A percentile compares a stretch with the other conserved stretches of the same genome.
Evolutionary conservation across 1,140 invertebrate genomes (phyloP).

Genomic region (Campoletis sonorensis): DNA sequence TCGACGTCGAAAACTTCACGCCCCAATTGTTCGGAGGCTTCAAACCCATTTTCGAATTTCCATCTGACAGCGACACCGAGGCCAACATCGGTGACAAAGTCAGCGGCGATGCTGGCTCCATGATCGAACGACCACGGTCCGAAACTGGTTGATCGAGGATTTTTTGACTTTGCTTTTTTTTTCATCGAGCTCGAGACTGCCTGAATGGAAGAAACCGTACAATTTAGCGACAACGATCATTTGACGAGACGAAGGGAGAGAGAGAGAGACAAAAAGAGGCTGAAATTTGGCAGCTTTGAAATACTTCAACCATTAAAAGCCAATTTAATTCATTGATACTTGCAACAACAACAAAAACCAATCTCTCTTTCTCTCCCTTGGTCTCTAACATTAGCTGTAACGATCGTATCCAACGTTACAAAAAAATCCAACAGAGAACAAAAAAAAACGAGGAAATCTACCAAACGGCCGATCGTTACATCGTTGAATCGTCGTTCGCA

Average conservation of each 20-base stretch:
- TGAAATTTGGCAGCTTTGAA: too few species aligned
- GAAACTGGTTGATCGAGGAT: not conserved
- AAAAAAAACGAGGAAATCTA: not conserved
- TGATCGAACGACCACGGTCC: slow-evolving; percentile 48
- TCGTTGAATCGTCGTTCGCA: slow-evolving; percentile 19
- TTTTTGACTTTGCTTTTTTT: not conserved
- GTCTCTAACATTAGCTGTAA: not conserved
- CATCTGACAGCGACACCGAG: slow-evolving; percentile 57
- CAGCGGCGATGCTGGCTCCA: slow-evolving; percentile 34
- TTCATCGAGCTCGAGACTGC: slow-evolving; percentile 22
- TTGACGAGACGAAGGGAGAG: not conserved
- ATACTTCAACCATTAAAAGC: too few species aligned
- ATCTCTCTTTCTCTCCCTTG: slow-evolving; percentile 13
- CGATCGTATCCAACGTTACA: not conserved
- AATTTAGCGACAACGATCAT: slow-evolving; percentile 1
- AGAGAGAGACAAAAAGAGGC: too few species aligned
- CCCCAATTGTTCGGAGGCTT: slow-evolving; percentile 84
- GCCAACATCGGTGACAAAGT: slow-evolving; percentile 49
- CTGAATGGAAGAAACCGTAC: not conserved
- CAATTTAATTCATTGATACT: too few species aligned
- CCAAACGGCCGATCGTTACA: not conserved
- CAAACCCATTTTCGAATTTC: slow-evolving; percentile 80
- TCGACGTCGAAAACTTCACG: slow-evolving; percentile 83
- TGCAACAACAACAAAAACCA: too few species aligned
- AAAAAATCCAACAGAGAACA: too few species aligned